Evolutionary conservation across 2,113 vertebrate species (phyloP).

Genomic region (Apteryx owenii): DNA sequence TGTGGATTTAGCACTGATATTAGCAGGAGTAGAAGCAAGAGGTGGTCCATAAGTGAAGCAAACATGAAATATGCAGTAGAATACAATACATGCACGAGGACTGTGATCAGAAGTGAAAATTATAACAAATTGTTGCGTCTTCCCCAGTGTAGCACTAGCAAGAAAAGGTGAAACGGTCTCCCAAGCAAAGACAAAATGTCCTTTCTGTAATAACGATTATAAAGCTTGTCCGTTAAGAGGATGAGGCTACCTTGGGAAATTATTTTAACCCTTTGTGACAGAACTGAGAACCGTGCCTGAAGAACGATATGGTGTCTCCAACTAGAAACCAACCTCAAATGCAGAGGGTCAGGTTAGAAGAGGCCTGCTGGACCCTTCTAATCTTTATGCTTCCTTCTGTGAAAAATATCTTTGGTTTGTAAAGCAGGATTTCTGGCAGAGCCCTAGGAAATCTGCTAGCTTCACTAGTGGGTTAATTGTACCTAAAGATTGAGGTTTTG

Average conservation of each 20-base stretch:
- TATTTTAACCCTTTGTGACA: constrained; percentile 5
- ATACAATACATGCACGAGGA: neutral
- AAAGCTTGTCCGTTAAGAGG: neutral
- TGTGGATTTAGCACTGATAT: neutral
- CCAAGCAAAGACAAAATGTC: neutral
- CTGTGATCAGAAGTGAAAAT: neutral
- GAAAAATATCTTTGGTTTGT: neutral
- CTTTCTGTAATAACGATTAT: neutral
- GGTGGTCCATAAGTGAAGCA: neutral
- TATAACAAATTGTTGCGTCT: neutral
- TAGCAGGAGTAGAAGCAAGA: neutral
- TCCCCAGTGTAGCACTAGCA: neutral
- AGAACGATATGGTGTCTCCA: neutral
- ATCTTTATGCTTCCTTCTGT: neutral
- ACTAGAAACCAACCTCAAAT: neutral
- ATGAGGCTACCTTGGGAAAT: neutral
- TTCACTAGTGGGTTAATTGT: constrained; percentile 21
- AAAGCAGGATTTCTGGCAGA: constrained; percentile 30
- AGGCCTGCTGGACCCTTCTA: neutral
- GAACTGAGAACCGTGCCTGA: neutral
- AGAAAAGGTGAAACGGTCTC: neutral
- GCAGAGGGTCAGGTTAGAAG: neutral
- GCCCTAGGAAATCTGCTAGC: constrained; percentile 16
- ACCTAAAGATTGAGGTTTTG: constrained; percentile 26
- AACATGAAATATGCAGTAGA: neutral